These are phyloP conservation scores for Carettochelys insculpta DNA, from an alignment of 2,113 vertebrate species.

Conservation along the genomic window DNA sequence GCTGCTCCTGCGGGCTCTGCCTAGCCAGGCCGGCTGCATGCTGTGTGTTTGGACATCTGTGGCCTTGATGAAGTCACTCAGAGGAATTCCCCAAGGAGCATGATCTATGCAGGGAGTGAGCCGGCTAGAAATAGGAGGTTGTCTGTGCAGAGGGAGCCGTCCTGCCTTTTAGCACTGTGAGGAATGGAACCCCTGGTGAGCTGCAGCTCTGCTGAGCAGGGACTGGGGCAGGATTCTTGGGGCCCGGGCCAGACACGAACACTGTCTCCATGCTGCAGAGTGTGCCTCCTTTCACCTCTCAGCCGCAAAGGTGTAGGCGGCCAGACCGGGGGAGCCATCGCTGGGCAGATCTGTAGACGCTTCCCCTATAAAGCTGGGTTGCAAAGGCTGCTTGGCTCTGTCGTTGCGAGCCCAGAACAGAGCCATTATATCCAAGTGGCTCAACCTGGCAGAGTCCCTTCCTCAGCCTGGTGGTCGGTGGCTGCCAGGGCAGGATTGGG, in stretches of 20 bases:
- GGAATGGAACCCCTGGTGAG: neutral
- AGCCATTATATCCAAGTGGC: neutral
- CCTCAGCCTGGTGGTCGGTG: neutral
- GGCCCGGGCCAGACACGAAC: neutral
- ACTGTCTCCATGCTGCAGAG: neutral
- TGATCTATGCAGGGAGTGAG: no score
- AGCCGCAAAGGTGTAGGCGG: rapidly evolving
- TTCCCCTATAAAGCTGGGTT: neutral
- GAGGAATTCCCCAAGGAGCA: neutral
- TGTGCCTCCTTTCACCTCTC: neutral
- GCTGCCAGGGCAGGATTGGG: neutral
- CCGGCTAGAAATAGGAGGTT: neutral
- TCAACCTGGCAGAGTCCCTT: neutral
- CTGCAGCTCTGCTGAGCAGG: neutral
- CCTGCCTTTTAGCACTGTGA: no score
- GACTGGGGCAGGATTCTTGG: neutral
- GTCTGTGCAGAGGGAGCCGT: neutral
- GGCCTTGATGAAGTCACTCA: neutral
- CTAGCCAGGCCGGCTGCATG: neutral
- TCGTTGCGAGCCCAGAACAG: neutral
- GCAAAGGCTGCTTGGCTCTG: neutral
- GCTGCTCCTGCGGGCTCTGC: neutral
- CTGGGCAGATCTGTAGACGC: neutral
- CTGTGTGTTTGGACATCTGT: neutral
- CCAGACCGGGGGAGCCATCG: neutral